Percentiles rank a stretch among this genome's conserved stretches.
phyloP scores from a whole-genome alignment of 2,797 vertebrate species.

The Protonibea diacanthus region DNA sequence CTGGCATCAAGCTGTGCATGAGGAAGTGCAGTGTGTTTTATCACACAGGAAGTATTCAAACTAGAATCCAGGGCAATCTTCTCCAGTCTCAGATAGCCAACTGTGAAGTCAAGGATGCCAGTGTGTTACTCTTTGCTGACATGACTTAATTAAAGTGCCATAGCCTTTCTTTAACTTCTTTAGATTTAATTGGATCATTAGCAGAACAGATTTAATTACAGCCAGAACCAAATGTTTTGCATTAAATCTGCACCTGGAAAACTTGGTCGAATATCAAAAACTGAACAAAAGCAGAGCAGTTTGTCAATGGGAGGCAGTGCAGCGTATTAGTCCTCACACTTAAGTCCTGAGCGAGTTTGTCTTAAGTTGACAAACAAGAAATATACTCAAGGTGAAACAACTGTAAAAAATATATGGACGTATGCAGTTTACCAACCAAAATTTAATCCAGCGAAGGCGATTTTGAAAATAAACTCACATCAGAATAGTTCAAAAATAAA shows the following conservation, averaged over 20 bases:
- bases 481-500: neutral
- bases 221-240: slow-evolving; percentile 54
- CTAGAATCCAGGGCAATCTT: slow-evolving; percentile 46
- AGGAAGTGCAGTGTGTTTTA: slow-evolving; percentile 37
- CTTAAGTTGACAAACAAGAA: neutral
- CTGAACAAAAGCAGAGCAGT: slow-evolving; percentile 39
- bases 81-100: slow-evolving; percentile 46
- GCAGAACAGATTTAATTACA: slow-evolving; percentile 79
- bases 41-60: slow-evolving; percentile 47
- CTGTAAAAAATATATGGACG: neutral
- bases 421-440: neutral
- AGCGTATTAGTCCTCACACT: neutral
- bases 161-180: slow-evolving; percentile 73
- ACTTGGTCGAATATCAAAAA: slow-evolving; percentile 64
- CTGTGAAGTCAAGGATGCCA: slow-evolving; percentile 57
- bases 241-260: slow-evolving; percentile 74
- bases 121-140: slow-evolving; percentile 69
- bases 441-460: neutral
- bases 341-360: neutral
- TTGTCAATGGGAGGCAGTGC: slow-evolving; percentile 27
- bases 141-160: slow-evolving; percentile 76
- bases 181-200: slow-evolving; percentile 80
- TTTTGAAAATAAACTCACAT: neutral
- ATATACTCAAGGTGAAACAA: neutral
- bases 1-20: slow-evolving; percentile 36